These are phyloP conservation scores for Phyto melanocephala DNA, from an alignment of 2,888 invertebrate genomes.

Conservation along the genomic window DNA sequence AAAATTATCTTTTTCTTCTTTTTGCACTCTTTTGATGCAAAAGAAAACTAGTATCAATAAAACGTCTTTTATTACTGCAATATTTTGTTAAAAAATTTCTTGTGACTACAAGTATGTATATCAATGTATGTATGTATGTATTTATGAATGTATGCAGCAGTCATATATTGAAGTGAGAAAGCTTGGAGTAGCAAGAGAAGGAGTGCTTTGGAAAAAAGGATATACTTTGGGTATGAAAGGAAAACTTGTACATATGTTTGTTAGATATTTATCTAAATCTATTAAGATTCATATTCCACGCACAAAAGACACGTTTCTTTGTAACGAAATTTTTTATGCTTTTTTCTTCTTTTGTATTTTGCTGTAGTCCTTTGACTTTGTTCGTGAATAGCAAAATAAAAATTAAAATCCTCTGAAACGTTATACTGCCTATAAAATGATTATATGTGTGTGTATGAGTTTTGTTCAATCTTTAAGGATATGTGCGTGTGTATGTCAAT, in stretches of 20 bases:
- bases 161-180: not conserved
- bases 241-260: slow-evolving; percentile 51
- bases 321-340: slow-evolving; percentile 44
- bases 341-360: slow-evolving; percentile 1
- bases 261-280: slow-evolving; percentile 65
- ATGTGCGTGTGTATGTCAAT: not conserved
- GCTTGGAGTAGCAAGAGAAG: not conserved
- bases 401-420: slow-evolving; percentile 32
- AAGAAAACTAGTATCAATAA: slow-evolving; percentile 26
- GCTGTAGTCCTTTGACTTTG: slow-evolving; percentile 27
- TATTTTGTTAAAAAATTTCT: slow-evolving; percentile 9
- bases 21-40: not conserved
- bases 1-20: not conserved
- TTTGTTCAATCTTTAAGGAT: not conserved
- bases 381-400: not conserved
- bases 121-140: too few species aligned
- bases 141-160: not conserved
- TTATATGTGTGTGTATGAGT: not conserved
- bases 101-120: too few species aligned
- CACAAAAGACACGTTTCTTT: slow-evolving; percentile 63
- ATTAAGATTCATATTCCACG: slow-evolving; percentile 65
- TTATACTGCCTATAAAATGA: slow-evolving; percentile 39
- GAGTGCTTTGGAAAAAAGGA: not conserved
- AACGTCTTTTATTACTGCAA: slow-evolving; percentile 26
- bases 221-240: slow-evolving; percentile 14